These are phyloP conservation scores for Stratiomys singularior DNA, from an alignment of 2,888 invertebrate genomes.

Conservation along the genomic window DNA sequence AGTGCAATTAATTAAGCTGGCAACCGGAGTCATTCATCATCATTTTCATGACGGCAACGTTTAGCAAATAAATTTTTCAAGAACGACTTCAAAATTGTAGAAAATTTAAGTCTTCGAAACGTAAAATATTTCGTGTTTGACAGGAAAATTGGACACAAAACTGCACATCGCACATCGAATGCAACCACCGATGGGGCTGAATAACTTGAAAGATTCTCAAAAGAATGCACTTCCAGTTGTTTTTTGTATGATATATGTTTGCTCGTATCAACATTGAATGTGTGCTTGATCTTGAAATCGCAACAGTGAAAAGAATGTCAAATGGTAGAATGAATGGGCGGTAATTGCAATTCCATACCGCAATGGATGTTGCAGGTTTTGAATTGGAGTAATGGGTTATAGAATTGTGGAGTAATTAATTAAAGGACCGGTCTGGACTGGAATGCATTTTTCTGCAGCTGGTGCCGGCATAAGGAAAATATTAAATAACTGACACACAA, in stretches of 20 bases:
- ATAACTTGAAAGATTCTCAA: background rate
- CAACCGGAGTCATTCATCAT: slow-evolving; percentile 45
- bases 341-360: too few relatives aligned
- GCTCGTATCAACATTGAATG: too few relatives aligned
- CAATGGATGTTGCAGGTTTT: too few relatives aligned
- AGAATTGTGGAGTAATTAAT: too few relatives aligned
- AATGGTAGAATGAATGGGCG: too few relatives aligned
- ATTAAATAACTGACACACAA: too few relatives aligned
- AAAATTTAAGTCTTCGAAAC: slow-evolving; percentile 35
- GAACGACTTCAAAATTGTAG: slow-evolving; percentile 37
- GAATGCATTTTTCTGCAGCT: too few relatives aligned
- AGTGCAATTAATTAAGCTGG: slow-evolving; percentile 45
- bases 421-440: too few relatives aligned
- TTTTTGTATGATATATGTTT: background rate
- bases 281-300: too few relatives aligned
- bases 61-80: slow-evolving; percentile 44
- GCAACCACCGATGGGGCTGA: background rate
- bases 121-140: slow-evolving; percentile 45
- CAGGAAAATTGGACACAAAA: slow-evolving; percentile 46
- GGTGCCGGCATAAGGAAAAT: too few relatives aligned
- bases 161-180: background rate
- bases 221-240: slow-evolving; percentile 10
- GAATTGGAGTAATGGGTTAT: too few relatives aligned
- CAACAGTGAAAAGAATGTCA: too few relatives aligned
- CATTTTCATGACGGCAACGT: slow-evolving; percentile 18